A percentile compares a stretch with the other conserved stretches of the same genome.
Evolutionary conservation across 2,888 invertebrate species (phyloP).

Genomic region (Polymixis lichenea): DNA sequence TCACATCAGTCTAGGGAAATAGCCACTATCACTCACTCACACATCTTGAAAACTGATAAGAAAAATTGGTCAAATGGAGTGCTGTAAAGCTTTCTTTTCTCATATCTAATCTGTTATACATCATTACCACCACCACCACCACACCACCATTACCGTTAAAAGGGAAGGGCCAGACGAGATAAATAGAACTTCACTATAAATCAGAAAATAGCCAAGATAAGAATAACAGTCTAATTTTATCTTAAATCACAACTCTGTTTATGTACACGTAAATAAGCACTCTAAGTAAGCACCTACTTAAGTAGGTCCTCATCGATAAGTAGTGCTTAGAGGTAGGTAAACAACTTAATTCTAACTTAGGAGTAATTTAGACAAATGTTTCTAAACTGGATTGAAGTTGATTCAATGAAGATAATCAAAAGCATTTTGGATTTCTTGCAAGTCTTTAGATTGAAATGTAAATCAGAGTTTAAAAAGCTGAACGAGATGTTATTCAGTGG

Average conservation of each 20-base stretch:
- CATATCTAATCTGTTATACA: too few species aligned
- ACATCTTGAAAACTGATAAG: not conserved
- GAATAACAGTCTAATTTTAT: not conserved
- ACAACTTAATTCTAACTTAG: constrained; percentile 46
- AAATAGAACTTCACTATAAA: not conserved
- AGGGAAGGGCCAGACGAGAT: not conserved
- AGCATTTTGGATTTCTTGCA: constrained; percentile 1
- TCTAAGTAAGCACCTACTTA: constrained; percentile 30
- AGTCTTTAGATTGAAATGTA: not conserved
- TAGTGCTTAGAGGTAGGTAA: constrained; percentile 20
- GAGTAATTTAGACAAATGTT: constrained; percentile 15
- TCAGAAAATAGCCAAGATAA: not conserved
- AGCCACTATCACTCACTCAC: too few species aligned
- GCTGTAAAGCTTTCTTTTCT: too few species aligned
- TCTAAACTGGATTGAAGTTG: constrained; percentile 15
- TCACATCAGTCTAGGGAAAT: not conserved
- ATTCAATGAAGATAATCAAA: constrained; percentile 4
- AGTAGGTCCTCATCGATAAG: constrained; percentile 33
- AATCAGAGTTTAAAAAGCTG: not conserved
- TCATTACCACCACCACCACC: too few species aligned
- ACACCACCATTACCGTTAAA: too few species aligned
- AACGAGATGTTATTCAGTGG: not conserved
- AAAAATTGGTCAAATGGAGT: not conserved
- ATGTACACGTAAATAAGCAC: constrained; percentile 33
- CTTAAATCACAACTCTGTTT: constrained; percentile 24